Conservation (phyloP, 2,113 vertebrate genomes). For the Pyrgilauda ruficollis region DNA sequence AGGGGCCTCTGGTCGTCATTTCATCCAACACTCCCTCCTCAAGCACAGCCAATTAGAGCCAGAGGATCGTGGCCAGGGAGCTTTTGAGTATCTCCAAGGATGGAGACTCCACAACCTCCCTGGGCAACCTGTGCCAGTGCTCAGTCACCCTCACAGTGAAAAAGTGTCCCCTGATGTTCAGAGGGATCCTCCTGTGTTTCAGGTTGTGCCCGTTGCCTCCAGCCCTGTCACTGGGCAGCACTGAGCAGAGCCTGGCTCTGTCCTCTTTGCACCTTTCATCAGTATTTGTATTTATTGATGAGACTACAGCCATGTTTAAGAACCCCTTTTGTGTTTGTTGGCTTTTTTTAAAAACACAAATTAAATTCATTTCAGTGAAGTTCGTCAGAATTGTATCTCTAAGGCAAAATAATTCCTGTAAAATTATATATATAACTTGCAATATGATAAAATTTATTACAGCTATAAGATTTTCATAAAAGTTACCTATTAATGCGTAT, state of each 20-base stretch:
- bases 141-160: accelerated
- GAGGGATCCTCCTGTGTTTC: not conserved
- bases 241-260: not conserved
- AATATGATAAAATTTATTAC: not conserved
- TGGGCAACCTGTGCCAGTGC: not conserved
- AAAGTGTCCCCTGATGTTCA: not conserved
- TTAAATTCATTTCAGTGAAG: not conserved
- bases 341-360: not conserved
- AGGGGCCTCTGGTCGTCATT: not conserved
- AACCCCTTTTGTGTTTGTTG: not conserved
- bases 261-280: not conserved
- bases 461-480: not conserved
- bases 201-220: not conserved
- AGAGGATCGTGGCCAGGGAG: not conserved
- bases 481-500: not conserved
- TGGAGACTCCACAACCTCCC: not conserved
- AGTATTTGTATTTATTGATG: not conserved
- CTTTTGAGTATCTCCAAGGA: not conserved
- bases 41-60: not conserved
- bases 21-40: not conserved
- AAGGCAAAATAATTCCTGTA: not conserved
- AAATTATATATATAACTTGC: not conserved
- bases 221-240: not conserved
- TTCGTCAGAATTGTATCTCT: not conserved
- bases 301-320: not conserved